Percentiles rank a stretch among this genome's conserved stretches.
These are phyloP conservation scores for Phorcus lineatus DNA, from an alignment of 2,888 invertebrate species.

Conservation along the genomic window DNA sequence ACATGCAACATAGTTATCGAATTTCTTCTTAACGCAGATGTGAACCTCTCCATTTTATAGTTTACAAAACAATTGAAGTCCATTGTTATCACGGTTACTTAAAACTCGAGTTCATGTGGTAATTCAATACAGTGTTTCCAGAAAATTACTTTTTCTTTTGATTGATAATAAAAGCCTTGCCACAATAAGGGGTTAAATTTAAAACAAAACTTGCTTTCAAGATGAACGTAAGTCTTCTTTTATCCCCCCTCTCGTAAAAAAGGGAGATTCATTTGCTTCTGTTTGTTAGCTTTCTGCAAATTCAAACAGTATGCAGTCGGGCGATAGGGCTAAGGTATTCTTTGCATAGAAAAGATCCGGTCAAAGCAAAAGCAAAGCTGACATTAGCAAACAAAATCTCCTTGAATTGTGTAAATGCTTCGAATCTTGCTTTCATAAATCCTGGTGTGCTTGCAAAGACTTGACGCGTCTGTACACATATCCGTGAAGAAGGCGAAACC, in stretches of 20 bases:
- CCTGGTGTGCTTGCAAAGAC: neutral
- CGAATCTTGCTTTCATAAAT: constrained; percentile 17
- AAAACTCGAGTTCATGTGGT: too few species aligned
- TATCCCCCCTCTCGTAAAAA: neutral
- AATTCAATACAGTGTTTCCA: too few species aligned
- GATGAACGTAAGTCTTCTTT: neutral
- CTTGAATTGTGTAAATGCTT: neutral
- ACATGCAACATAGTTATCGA: too few species aligned
- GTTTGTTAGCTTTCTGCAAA: neutral
- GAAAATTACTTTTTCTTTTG: too few species aligned
- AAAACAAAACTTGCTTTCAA: neutral
- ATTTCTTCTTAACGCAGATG: too few species aligned
- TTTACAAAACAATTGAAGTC: too few species aligned
- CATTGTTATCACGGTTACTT: too few species aligned
- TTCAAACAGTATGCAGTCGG: neutral
- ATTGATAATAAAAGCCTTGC: too few species aligned
- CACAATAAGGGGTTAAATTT: too few species aligned
- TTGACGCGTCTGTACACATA: constrained; percentile 10
- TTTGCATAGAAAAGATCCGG: constrained; percentile 5
- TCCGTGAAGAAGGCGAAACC: neutral
- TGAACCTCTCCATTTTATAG: too few species aligned
- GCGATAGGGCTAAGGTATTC: neutral
- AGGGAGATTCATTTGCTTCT: neutral
- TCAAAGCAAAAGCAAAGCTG: neutral
- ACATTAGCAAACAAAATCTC: constrained; percentile 3